Evolutionary conservation across 1,140 invertebrate species (phyloP).

Genomic region (Macrotrachela quadricornifera): DNA sequence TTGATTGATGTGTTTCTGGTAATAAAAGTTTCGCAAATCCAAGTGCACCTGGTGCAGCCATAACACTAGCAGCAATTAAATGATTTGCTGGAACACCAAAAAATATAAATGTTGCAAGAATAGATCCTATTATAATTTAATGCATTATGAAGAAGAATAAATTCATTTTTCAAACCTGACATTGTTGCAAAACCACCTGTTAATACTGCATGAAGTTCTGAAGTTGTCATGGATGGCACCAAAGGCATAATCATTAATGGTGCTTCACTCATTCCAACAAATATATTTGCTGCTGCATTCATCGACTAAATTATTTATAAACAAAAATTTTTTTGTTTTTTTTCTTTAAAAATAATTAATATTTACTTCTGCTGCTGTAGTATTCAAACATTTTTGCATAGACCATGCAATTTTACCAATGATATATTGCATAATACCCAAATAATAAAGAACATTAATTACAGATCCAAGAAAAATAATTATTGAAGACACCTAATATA

Average conservation of each 20-base stretch:
- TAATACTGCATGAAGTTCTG: conserved; percentile 81
- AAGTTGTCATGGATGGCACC: conserved; percentile 53
- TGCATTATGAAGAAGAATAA: background rate
- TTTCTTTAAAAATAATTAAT: background rate
- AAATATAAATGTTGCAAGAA: background rate
- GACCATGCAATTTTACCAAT: background rate
- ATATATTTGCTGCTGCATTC: background rate
- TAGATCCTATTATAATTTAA: background rate
- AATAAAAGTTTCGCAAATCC: conserved; percentile 11
- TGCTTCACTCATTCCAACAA: conserved; percentile 16
- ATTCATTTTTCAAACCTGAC: conserved; percentile 43
- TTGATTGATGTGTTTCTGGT: conserved; percentile 8
- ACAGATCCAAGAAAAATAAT: conserved; percentile 23
- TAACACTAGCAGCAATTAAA: conserved; percentile 12
- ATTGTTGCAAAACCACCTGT: conserved; percentile 77
- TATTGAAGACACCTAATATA: conserved; percentile 19
- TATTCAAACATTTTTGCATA: background rate
- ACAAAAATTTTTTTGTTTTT: conserved; percentile 17
- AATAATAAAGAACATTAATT: conserved; percentile 23
- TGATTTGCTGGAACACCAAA: conserved; percentile 10
- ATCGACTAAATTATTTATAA: background rate
- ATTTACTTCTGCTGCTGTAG: background rate
- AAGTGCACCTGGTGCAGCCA: conserved; percentile 11
- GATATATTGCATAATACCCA: conserved; percentile 24
- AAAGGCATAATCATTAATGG: conserved; percentile 40